Base-by-base conservation (phyloP, 2,113 vertebrate species). In the Pseudopodoces humilis region DNA sequence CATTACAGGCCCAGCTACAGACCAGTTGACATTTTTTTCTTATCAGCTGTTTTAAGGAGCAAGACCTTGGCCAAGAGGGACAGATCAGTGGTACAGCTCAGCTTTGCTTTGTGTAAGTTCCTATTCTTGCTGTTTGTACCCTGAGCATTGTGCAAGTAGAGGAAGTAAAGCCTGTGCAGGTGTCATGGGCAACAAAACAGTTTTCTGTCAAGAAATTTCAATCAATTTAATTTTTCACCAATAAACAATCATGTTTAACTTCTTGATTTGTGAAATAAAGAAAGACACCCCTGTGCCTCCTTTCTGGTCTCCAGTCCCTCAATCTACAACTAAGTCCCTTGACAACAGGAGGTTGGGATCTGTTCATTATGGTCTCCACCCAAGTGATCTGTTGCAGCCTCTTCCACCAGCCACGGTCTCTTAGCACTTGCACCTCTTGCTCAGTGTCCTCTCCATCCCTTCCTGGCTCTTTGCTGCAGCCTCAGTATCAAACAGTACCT, bases 321-420 rank as follows among this genome's bases (percentile, higher is more conserved):
- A 0, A 20, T 35, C 41, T 83, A 64, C 11, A 64, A 2, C 9
- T 17, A 64, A 13, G 52, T 33, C 15, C 5, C 27, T 87, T 43
- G 12, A 25, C 85, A 82, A 39, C 15, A 82, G 41, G 9, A 91
- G 27, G 11, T 0, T 65, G 67, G 12, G 43, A 35, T 62, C 37
- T 37, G n/a, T 3, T 6, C n/a, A 7, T 9, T 2, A 3, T 11
- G 8, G 27, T 60, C 31, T 44, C 58, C n/a, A 28, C 28, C 3
- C 1, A 3, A 13, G 5, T 63, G 22, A 33, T 64, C 25, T 4
- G 0, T 15, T 7, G 1, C 25, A 19, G 37, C 22, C 28, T 58
- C 28, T 28, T 65, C 37, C 4, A 4, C 24, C 55, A 74, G 24
- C 9, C n/a, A 37, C 43, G 25, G 41, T 13, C 16, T 63, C 49